Conservation (phyloP, 2,797 vertebrate genomes). For the Hippopotamyrus pictus region DNA sequence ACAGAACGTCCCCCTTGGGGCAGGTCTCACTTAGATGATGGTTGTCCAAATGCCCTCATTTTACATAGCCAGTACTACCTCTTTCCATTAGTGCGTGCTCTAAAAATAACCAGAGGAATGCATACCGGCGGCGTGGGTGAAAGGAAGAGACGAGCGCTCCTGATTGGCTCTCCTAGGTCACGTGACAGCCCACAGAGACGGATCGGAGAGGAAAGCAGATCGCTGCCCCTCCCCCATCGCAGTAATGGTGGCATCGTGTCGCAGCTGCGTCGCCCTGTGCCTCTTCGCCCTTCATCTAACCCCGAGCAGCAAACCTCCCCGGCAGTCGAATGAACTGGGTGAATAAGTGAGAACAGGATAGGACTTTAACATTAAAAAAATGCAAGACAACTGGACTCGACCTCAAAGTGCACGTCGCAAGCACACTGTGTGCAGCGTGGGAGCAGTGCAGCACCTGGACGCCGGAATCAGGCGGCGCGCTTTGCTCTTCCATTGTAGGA, state of each 20-base stretch:
- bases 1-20: neutral
- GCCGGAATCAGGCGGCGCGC: neutral
- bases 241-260: neutral
- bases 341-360: neutral
- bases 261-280: neutral
- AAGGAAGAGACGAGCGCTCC: neutral
- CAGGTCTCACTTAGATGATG: neutral
- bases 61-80: neutral
- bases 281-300: conserved; percentile 26
- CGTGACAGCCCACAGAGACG: neutral
- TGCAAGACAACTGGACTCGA: neutral
- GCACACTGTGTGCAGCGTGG: neutral
- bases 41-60: neutral
- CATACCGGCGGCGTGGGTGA: neutral
- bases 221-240: neutral
- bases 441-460: neutral
- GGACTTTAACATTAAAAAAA: neutral
- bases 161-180: neutral
- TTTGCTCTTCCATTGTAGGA: neutral
- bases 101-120: conserved; percentile 14
- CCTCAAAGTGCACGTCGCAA: neutral
- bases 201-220: neutral
- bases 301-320: conserved; percentile 12
- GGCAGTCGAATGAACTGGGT: neutral
- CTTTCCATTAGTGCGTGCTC: neutral